phyloP scores from a whole-genome alignment of 2,888 invertebrate species.

The Harpalus rubripes region DNA sequence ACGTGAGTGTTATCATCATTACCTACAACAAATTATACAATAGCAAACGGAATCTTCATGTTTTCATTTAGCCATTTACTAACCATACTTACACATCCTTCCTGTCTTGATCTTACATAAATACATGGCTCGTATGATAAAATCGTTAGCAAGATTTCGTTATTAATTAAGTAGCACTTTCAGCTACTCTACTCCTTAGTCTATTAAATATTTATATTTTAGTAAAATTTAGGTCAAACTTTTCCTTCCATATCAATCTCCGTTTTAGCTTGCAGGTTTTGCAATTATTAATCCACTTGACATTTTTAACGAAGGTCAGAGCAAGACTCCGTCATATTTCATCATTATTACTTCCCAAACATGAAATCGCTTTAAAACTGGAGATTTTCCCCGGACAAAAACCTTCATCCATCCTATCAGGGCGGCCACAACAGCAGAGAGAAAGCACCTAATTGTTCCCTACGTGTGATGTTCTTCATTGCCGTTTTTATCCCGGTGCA shows the following conservation, averaged over 20 bases:
- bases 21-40: too few species aligned
- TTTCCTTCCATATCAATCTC: not conserved
- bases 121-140: not conserved
- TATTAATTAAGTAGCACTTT: not conserved
- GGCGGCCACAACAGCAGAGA: conserved; percentile 28
- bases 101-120: too few species aligned
- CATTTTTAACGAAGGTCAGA: conserved; percentile 16
- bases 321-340: conserved; percentile 27
- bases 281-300: conserved; percentile 8
- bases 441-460: conserved; percentile 61
- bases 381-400: conserved; percentile 36
- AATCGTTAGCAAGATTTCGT: not conserved
- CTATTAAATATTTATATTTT: not conserved
- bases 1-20: too few species aligned
- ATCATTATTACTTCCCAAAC: conserved; percentile 24
- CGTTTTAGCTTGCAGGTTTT: not conserved
- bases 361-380: conserved; percentile 43
- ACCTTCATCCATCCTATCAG: conserved; percentile 8
- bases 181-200: too few species aligned
- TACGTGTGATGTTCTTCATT: conserved; percentile 55
- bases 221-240: conserved; percentile 3
- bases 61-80: too few species aligned
- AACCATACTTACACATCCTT: too few species aligned
- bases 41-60: too few species aligned
- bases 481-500: conserved; percentile 15